Percentiles rank a stretch among this genome's conserved stretches.
Evolutionary conservation across 2,888 invertebrate species (phyloP).

Genomic region (Sinelater perroti): DNA sequence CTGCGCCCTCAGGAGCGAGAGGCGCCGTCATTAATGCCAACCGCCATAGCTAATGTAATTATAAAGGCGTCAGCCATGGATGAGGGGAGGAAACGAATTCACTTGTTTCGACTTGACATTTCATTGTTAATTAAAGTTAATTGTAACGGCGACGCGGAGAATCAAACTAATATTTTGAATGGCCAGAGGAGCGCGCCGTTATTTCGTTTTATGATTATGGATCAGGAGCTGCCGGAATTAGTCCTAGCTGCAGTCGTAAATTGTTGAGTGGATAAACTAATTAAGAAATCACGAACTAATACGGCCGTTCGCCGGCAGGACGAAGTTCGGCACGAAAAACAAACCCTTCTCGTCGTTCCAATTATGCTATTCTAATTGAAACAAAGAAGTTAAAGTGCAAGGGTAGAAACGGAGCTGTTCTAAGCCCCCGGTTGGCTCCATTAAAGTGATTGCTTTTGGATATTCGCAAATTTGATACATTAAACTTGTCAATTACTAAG

Average conservation of each 20-base stretch:
- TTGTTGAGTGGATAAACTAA: constrained; percentile 32
- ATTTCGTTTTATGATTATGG: constrained; percentile 39
- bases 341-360: constrained; percentile 5
- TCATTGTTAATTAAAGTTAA: constrained; percentile 51
- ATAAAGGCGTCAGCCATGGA: constrained; percentile 38
- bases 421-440: too few relatives aligned
- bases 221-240: constrained; percentile 34
- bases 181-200: constrained; percentile 33
- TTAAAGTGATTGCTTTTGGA: too few relatives aligned
- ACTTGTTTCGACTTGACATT: constrained; percentile 47
- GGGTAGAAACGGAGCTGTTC: neutral
- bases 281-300: constrained; percentile 26
- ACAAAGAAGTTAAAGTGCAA: constrained; percentile 11
- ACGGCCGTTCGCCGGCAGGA: neutral
- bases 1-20: constrained; percentile 23
- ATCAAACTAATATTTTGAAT: constrained; percentile 48
- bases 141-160: constrained; percentile 47
- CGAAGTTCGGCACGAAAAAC: constrained; percentile 14
- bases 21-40: constrained; percentile 40
- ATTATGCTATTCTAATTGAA: constrained; percentile 10
- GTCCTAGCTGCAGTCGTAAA: constrained; percentile 33
- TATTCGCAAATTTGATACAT: too few relatives aligned
- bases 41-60: constrained; percentile 42
- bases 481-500: too few relatives aligned
- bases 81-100: constrained; percentile 42